Percentiles rank a stretch among this genome's conserved stretches.
phyloP scores from a whole-genome alignment of 1,140 invertebrate species.

The Bombus terrestris region DNA sequence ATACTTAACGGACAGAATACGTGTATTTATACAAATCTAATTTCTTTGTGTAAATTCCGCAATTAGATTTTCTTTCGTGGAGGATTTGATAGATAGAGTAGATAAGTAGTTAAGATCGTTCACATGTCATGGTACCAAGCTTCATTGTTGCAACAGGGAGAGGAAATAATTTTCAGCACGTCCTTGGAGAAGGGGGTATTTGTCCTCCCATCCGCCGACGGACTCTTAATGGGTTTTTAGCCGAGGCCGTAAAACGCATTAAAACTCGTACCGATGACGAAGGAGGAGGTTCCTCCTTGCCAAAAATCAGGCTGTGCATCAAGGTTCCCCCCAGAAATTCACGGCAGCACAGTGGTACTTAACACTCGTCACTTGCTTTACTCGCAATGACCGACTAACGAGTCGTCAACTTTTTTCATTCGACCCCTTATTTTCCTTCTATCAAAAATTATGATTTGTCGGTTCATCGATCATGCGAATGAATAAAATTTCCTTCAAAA shows the following conservation, averaged over 20 bases:
- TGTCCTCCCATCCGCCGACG: conserved; percentile 72
- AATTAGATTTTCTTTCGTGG: too few species aligned
- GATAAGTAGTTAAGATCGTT: conserved; percentile 4
- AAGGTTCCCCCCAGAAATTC: conserved; percentile 61
- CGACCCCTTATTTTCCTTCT: not conserved
- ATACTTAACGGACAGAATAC: too few species aligned
- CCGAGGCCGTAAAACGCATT: conserved; percentile 79
- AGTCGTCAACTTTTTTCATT: not conserved
- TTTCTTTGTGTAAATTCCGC: too few species aligned
- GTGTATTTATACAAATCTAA: too few species aligned
- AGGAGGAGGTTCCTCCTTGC: conserved; percentile 74
- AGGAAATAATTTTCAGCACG: conserved; percentile 68
- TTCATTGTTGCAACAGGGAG: conserved; percentile 57
- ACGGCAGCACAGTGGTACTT: conserved; percentile 70
- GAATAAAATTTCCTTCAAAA: not conserved
- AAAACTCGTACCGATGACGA: conserved; percentile 79
- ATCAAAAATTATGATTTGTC: not conserved
- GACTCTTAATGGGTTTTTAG: conserved; percentile 78
- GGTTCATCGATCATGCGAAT: too few species aligned
- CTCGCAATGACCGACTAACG: not conserved
- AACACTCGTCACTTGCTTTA: conserved; percentile 33
- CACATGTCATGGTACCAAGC: conserved; percentile 25
- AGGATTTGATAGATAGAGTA: not conserved
- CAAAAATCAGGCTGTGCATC: conserved; percentile 76
- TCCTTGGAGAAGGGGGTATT: conserved; percentile 68